Evolutionary conservation across 2,888 invertebrate species (phyloP), one percentile per base, ranked within the genome.

Genomic region (Spodoptera picta): DNA sequence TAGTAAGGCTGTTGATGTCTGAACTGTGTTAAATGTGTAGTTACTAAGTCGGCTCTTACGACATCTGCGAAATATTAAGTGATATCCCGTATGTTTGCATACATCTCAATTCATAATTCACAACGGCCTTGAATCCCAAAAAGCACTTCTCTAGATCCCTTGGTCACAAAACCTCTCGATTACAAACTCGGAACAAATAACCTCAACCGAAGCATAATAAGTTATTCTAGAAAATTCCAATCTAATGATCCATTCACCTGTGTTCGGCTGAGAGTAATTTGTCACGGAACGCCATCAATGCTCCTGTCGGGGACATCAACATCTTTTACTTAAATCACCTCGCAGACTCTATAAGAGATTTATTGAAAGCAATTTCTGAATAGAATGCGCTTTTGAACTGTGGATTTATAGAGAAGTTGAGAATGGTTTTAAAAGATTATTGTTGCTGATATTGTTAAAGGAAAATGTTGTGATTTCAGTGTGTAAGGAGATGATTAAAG

Each of bases 201-300:
- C 6, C 1, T n/a, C 7, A 1, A 2, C 7, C 36, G 36, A 55
- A 31, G 27, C 10, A 46, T 58, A 58, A 52, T 65, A 56, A 65
- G 43, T 46, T 56, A 54, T 67, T 67, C 67, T 55, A 12, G 12
- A 10, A 71, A 56, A 55, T 43, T 47, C 47, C 61, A 47, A 55
- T 61, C 42, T 64, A 72, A 72, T 75, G 58, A 64, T 45, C 60
- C 59, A 47, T 58, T 61, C 52, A 75, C 71, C 74, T 71, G 60
- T 43, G 47, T 58, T 59, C 43, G 24, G 31, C 44, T 31, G 46
- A 47, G 51, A 9, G 47, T 75, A 64, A 74, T 74, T 71, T 75
- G 61, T 75, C 74, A 75, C 60, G 0, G 12, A 14, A 43, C 46
- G 14, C 68, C 52, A 55, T 71, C 74, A 74, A 68, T 67, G 68